phyloP scores from a whole-genome alignment of 2,113 vertebrate species.

The Elaphurus davidianus region DNA sequence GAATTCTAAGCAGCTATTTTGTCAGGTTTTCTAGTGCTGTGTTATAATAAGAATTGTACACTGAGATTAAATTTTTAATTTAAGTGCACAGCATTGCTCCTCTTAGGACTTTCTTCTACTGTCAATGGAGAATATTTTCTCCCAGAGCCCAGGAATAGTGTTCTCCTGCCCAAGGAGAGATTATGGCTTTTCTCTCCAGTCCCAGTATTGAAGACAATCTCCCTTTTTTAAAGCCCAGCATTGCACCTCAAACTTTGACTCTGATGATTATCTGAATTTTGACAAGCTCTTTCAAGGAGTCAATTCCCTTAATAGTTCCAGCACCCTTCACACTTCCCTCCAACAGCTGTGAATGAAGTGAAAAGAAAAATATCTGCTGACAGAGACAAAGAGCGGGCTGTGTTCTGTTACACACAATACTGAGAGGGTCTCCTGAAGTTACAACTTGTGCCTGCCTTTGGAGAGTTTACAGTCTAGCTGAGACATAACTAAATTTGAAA shows the following conservation, averaged over 20 bases:
- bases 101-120: neutral
- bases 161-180: neutral
- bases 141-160: neutral
- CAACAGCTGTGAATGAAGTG: neutral
- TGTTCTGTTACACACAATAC: neutral
- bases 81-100: neutral
- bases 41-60: neutral
- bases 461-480: neutral
- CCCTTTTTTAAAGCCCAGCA: neutral
- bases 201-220: neutral
- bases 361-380: no score
- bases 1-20: neutral
- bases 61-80: neutral
- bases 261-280: neutral
- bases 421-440: neutral
- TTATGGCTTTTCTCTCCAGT: neutral
- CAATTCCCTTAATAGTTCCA: neutral
- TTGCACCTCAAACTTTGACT: neutral
- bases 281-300: neutral
- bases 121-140: neutral
- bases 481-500: neutral
- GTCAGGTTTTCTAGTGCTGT: neutral
- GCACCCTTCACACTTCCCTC: neutral
- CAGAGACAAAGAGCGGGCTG: neutral
- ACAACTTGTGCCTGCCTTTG: neutral